Evolutionary conservation across 2,113 vertebrate genomes (phyloP).

Genomic region (Mus pahari): DNA sequence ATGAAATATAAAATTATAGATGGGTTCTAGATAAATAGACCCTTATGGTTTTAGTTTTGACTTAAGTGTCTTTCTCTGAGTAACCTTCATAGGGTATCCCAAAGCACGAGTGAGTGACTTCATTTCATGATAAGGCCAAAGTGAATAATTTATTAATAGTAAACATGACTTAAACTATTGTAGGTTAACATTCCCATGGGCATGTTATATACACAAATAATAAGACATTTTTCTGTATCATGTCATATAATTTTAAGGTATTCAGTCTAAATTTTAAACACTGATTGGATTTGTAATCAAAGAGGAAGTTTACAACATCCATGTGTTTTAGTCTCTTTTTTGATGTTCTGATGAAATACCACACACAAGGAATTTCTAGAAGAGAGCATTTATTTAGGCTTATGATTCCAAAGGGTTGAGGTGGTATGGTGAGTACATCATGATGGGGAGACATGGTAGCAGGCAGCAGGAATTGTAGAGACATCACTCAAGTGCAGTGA

Average conservation of each 20-base stretch:
- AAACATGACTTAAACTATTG: background rate
- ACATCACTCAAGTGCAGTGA: background rate
- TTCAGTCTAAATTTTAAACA: background rate
- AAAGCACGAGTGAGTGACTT: background rate
- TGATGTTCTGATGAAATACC: background rate
- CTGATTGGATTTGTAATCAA: background rate
- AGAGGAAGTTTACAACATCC: background rate
- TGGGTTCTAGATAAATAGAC: background rate
- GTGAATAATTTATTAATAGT: background rate
- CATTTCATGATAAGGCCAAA: background rate
- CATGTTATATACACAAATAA: background rate
- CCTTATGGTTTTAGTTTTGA: background rate
- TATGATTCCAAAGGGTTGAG: background rate
- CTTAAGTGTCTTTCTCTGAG: background rate
- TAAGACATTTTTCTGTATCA: background rate
- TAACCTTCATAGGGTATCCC: background rate
- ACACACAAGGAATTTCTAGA: background rate
- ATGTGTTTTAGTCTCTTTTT: background rate
- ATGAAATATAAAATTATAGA: background rate
- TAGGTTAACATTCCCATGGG: background rate
- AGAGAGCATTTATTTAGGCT: background rate
- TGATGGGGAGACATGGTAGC: background rate
- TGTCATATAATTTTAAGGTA: background rate
- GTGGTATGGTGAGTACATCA: background rate
- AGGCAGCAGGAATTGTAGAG: background rate